phyloP scores from a whole-genome alignment of 2,113 vertebrate species.

The Thalassoma bifasciatum region DNA sequence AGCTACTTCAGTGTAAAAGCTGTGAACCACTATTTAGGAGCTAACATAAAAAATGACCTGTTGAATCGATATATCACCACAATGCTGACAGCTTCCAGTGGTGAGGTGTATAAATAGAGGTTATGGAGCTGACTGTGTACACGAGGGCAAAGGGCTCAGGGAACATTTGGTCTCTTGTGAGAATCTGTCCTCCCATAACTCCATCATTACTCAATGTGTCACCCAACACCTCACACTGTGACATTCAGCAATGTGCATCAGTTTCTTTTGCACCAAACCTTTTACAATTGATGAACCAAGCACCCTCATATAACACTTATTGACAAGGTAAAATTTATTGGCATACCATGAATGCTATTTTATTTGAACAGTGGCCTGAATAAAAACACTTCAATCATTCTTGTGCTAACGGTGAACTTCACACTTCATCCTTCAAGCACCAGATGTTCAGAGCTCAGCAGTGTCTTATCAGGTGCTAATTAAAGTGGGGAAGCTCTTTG shows the following conservation, averaged over 20 bases:
- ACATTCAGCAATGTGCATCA: constrained; percentile 23
- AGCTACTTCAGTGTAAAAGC: background rate
- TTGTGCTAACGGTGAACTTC: constrained; percentile 6
- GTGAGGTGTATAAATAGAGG: constrained; percentile 60
- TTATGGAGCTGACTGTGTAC: constrained; percentile 38
- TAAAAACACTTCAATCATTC: constrained; percentile 2
- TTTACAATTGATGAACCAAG: constrained; percentile 10
- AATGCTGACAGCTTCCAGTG: constrained; percentile 39
- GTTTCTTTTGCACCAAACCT: background rate
- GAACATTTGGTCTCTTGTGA: constrained; percentile 53
- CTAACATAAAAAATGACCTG: constrained; percentile 39
- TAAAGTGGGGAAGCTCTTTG: constrained; percentile 33
- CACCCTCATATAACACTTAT: background rate
- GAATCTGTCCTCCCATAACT: constrained; percentile 49
- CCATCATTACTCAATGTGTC: constrained; percentile 71
- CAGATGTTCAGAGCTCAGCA: constrained; percentile 46
- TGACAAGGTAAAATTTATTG: constrained; percentile 4
- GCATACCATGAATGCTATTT: background rate
- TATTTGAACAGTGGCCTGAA: background rate
- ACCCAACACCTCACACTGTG: constrained; percentile 30
- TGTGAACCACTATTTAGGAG: constrained; percentile 6
- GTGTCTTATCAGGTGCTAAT: constrained; percentile 49
- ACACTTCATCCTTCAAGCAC: constrained; percentile 17
- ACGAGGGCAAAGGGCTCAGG: constrained; percentile 39
- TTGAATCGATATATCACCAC: constrained; percentile 43